These are phyloP conservation scores for Apantesis nais DNA, from an alignment of 2,888 invertebrate species.

Conservation along the genomic window DNA sequence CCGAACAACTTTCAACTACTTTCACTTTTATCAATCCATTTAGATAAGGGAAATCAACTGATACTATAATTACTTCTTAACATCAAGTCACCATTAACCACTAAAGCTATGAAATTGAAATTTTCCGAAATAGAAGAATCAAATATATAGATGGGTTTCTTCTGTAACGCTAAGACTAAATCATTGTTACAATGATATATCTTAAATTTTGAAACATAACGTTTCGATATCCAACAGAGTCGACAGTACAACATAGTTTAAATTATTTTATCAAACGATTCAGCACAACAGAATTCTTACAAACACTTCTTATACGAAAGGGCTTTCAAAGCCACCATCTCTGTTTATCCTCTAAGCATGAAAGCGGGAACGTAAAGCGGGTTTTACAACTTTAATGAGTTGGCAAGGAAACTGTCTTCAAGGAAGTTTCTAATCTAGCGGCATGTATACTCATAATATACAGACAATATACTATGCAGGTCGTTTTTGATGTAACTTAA, in stretches of 20 bases:
- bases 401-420: neutral
- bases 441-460: neutral
- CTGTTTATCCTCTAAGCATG: slow-evolving; percentile 8
- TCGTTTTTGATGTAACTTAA: neutral
- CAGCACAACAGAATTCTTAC: neutral
- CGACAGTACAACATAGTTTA: neutral
- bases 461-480: neutral
- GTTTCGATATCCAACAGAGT: neutral
- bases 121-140: too few relatives aligned
- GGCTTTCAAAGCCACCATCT: slow-evolving; percentile 1
- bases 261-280: neutral
- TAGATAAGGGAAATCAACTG: neutral
- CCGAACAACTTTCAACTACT: neutral
- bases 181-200: neutral
- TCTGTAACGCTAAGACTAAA: too few relatives aligned
- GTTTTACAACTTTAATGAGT: slow-evolving; percentile 17
- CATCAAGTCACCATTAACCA: neutral
- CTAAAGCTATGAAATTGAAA: neutral
- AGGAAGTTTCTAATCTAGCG: slow-evolving; percentile 1
- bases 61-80: neutral
- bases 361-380: slow-evolving; percentile 5
- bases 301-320: neutral
- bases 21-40: neutral
- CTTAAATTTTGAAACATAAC: neutral
- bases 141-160: too few relatives aligned